phyloP scores from a whole-genome alignment of 2,113 vertebrate genomes.

The Hypanus sabinus region DNA sequence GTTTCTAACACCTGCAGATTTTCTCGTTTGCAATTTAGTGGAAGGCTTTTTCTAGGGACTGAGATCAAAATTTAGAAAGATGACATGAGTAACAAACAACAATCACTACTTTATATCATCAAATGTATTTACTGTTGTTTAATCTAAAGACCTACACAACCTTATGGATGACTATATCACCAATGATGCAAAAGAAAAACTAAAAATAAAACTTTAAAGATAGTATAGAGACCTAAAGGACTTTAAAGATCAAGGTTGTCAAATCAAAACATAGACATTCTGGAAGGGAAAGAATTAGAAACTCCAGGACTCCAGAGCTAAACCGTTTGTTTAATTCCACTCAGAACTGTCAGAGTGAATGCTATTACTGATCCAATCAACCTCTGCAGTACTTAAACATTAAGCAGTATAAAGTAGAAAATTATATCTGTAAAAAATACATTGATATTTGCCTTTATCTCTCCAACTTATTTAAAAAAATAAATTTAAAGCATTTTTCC shows the following conservation, averaged over 20 bases:
- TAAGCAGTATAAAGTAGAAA: neutral
- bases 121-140: neutral
- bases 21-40: too few species aligned
- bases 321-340: neutral
- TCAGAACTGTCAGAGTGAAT: too few species aligned
- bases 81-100: neutral
- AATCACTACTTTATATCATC: neutral
- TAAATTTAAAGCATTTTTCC: constrained; percentile 2
- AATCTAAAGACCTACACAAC: neutral
- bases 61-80: too few species aligned
- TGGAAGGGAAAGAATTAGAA: too few species aligned
- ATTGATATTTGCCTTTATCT: neutral
- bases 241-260: too few species aligned
- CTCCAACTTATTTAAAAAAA: neutral
- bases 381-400: neutral
- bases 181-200: neutral
- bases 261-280: neutral
- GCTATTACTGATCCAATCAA: neutral
- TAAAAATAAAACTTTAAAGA: neutral
- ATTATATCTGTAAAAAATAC: neutral
- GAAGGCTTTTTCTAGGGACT: too few species aligned
- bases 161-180: neutral
- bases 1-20: too few species aligned
- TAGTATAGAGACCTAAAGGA: too few species aligned
- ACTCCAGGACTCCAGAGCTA: neutral